Evolutionary conservation across 2,113 vertebrate genomes (phyloP), one percentile per base, ranked within the genome.

Genomic region (Sceloporus undulatus): DNA sequence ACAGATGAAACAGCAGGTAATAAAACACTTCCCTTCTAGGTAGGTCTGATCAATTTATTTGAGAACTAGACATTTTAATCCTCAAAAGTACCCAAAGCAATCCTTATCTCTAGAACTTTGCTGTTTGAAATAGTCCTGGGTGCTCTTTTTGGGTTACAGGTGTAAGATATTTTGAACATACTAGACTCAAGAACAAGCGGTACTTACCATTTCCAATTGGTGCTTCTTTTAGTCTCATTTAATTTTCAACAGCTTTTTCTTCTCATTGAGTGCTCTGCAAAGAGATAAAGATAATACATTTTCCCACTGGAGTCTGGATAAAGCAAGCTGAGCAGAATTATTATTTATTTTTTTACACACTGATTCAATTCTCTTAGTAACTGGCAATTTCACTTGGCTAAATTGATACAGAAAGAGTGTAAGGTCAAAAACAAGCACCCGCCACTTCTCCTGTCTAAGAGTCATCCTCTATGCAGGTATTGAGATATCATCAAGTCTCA

Each of bases 201-300:
- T 95, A 91, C 94, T 95, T 94, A 94, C 93, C 89, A 94, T 94
- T 95, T 95, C 91, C 95, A 96, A 93, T 86, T 0, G 68, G 93
- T 89, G 93, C 90, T 94, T 95, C 92, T 96, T 96, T 96, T 95
- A 83, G 93, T 90, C 93, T 91, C 93, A 93, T 95, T 93, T 95
- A 95, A 94, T 95, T 96, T 62, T 94, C 92, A 94, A 94, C 91
- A 93, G 94, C 92, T 94, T 92, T 95, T 90, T 89, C 94, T 86
- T 95, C 89, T 88, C 91, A 87, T 91, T 91, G 91, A 95, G 93
- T 84, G 74, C 89, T 94, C 78, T 82, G 92, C 88, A 87, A 94
- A 93, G 88, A 92, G 91, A 94, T 92, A 92, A 94, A 94, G 94
- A 93, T 91, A 94, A 94, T 94, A 85, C 85, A 90, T 92, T 88